phyloP scores from a whole-genome alignment of 2,797 vertebrate species.

The Amazona ochrocephala region DNA sequence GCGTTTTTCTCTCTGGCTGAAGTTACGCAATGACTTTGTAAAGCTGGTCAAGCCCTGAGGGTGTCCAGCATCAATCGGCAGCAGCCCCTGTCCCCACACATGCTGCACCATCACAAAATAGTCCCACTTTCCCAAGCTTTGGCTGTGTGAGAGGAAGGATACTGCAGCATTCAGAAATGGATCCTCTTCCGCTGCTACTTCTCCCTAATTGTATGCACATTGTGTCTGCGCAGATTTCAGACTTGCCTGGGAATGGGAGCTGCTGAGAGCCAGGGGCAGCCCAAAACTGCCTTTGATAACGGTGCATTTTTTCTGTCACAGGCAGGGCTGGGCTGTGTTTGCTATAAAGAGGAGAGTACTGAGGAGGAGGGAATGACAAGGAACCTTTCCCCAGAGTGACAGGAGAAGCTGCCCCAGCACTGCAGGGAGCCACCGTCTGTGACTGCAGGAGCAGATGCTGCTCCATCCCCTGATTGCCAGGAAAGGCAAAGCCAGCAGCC shows the following conservation, averaged over 20 bases:
- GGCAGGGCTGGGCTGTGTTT: neutral
- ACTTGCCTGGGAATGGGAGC: neutral
- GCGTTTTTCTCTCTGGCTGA: neutral
- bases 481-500: neutral
- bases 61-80: neutral
- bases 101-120: neutral
- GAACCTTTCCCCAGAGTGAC: neutral
- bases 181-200: slow-evolving; percentile 19
- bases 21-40: neutral
- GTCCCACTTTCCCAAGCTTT: neutral
- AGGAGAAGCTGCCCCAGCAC: neutral
- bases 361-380: neutral
- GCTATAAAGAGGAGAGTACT: neutral
- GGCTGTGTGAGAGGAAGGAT: neutral
- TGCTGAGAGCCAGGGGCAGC: neutral
- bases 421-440: neutral
- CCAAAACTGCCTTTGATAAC: neutral
- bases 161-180: slow-evolving; percentile 31
- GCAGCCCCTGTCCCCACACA: neutral
- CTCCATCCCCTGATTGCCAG: neutral
- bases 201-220: slow-evolving; percentile 1
- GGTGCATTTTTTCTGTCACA: neutral
- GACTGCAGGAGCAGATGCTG: neutral
- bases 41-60: neutral
- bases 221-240: neutral